Conservation (phyloP, 2,113 vertebrate species). For the Isichthys henryi region DNA sequence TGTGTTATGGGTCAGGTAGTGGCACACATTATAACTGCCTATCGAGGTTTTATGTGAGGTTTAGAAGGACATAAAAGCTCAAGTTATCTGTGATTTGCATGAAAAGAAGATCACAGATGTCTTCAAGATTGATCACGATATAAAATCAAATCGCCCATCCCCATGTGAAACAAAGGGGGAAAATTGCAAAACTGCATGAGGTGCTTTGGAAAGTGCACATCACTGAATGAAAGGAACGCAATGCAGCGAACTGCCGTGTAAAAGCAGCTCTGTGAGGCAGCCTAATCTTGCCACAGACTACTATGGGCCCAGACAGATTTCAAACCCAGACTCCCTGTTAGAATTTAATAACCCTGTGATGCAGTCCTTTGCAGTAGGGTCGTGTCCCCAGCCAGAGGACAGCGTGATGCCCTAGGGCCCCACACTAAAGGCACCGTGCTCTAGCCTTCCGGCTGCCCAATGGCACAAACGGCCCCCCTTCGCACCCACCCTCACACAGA, state of each 20-base stretch:
- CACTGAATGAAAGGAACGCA: not conserved
- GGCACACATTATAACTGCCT: not conserved
- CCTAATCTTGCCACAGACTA: not conserved
- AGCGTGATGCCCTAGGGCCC: not conserved
- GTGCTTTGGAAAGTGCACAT: not conserved
- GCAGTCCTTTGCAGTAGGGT: not conserved
- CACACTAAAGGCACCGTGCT: not conserved
- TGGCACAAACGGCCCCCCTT: not conserved
- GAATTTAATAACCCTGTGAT: constrained; percentile 9
- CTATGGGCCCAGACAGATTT: not conserved
- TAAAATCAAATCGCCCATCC: not conserved
- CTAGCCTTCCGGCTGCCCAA: not conserved
- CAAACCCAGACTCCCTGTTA: constrained; percentile 6
- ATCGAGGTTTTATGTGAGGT: not conserved
- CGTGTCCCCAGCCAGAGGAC: not conserved
- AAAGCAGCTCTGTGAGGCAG: not conserved
- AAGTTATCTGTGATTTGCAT: not conserved
- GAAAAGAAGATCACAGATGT: not conserved
- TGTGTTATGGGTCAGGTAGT: not conserved
- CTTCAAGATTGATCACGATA: not conserved
- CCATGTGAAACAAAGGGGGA: not conserved
- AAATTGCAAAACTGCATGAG: not conserved
- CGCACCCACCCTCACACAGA: not conserved
- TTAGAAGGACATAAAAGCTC: not conserved
- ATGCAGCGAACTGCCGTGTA: not conserved